Percentiles rank a stretch among this genome's conserved stretches.
phyloP scores from a whole-genome alignment of 2,797 vertebrate genomes.

The Anolis apletophallus region DNA sequence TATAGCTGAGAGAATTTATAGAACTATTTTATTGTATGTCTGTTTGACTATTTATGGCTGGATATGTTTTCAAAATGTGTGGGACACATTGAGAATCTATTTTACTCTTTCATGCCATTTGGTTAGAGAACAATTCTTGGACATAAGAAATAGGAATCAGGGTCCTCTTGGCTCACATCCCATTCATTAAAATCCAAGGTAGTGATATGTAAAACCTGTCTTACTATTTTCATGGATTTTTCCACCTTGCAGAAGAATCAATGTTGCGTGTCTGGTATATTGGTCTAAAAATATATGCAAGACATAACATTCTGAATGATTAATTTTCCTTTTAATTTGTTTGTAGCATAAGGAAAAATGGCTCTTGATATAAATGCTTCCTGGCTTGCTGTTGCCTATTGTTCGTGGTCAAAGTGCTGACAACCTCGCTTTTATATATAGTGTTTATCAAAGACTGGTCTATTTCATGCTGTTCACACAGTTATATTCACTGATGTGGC shows the following conservation, averaged over 20 bases:
- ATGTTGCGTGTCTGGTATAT: not conserved
- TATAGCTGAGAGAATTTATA: constrained; percentile 34
- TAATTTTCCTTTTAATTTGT: not conserved
- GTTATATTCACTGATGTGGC: not conserved
- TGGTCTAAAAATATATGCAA: not conserved
- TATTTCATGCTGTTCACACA: not conserved
- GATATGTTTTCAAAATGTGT: constrained; percentile 32
- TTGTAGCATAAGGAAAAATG: not conserved
- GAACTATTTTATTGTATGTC: constrained; percentile 25
- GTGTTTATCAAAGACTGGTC: not conserved
- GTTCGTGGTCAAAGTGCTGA: not conserved
- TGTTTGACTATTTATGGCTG: constrained; percentile 29
- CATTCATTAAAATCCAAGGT: not conserved
- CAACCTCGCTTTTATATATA: not conserved
- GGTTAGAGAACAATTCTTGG: constrained; percentile 26
- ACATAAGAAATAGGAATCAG: not conserved
- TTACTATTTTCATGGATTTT: not conserved
- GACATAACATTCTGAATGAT: not conserved
- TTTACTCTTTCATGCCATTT: constrained; percentile 33
- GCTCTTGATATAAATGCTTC: not conserved
- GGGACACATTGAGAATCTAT: not conserved
- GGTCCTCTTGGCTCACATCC: not conserved
- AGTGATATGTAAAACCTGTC: not conserved
- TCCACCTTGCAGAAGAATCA: not conserved
- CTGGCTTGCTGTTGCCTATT: not conserved